A percentile compares a stretch with the other conserved stretches of the same genome.
These are phyloP conservation scores for Oxygymnocypris stewartii DNA, from an alignment of 2,113 vertebrate genomes.

Conservation along the genomic window DNA sequence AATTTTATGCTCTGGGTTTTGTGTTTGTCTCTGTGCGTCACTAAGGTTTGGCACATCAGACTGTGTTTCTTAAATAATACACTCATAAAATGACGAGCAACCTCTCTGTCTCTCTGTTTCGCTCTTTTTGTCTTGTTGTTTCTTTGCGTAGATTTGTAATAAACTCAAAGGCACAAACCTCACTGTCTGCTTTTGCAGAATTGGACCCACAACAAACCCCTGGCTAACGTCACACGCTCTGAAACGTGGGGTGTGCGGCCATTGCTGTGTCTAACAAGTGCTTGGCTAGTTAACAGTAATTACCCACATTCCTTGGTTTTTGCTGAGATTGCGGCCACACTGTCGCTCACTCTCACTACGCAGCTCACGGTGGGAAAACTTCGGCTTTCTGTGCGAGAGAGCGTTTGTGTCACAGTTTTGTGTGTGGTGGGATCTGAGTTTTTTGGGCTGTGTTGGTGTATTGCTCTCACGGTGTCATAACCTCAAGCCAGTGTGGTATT, in stretches of 20 bases:
- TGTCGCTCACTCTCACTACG: constrained; percentile 35
- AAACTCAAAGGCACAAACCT: constrained; percentile 57
- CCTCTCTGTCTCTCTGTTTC: constrained; percentile 25
- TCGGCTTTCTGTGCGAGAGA: not conserved
- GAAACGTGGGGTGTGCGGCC: constrained; percentile 47
- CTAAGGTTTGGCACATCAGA: constrained; percentile 55
- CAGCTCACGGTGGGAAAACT: constrained; percentile 48
- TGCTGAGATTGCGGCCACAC: constrained; percentile 33
- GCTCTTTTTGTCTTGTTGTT: constrained; percentile 18
- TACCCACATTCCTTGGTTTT: constrained; percentile 47
- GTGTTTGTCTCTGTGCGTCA: constrained; percentile 55
- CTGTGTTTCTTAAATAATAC: constrained; percentile 47
- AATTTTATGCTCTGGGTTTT: constrained; percentile 52
- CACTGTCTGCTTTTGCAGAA: constrained; percentile 54
- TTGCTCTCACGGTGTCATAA: not conserved
- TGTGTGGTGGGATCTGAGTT: constrained; percentile 7
- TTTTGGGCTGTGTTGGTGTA: not conserved
- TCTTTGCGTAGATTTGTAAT: constrained; percentile 53
- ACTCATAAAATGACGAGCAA: constrained; percentile 47
- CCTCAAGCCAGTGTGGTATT: constrained; percentile 11
- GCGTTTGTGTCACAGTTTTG: not conserved
- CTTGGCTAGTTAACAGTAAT: constrained; percentile 55
- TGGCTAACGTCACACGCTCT: constrained; percentile 50
- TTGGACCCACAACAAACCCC: constrained; percentile 60
- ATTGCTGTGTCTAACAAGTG: constrained; percentile 44